Conservation (phyloP, 2,797 vertebrate species). For the Strix occidentalis region DNA sequence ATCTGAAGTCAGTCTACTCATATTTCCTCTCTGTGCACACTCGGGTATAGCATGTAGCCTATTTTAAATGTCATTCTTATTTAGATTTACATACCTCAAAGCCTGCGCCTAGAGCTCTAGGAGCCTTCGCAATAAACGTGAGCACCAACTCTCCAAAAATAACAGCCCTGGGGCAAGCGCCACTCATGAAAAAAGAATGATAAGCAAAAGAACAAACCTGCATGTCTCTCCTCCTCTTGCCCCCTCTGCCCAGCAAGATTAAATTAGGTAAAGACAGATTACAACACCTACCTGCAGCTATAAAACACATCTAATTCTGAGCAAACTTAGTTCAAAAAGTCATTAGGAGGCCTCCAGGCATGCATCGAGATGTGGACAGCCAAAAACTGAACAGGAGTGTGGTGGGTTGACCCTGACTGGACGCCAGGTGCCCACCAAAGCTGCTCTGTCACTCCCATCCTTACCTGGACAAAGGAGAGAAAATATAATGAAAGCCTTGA, state of each 20-base stretch:
- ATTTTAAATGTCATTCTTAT: constrained; percentile 38
- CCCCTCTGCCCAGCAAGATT: background rate
- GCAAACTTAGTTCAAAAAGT: background rate
- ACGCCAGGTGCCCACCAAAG: no score
- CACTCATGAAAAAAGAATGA: background rate
- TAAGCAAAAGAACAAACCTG: background rate
- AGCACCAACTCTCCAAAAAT: constrained; percentile 3
- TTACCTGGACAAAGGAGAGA: no score
- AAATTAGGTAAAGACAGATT: background rate
- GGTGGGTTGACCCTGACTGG: no score
- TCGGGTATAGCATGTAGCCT: background rate
- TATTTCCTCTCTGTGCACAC: background rate
- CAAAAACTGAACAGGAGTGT: background rate
- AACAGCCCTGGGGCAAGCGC: background rate
- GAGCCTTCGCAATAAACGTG: background rate
- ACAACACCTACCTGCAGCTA: background rate
- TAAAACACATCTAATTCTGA: background rate
- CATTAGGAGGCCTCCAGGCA: background rate
- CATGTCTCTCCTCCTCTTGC: background rate
- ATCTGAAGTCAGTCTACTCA: background rate
- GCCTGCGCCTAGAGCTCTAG: background rate
- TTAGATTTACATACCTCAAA: constrained; percentile 34
- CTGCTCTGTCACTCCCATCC: no score
- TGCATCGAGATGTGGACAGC: accelerated
- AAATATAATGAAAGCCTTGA: no score